Evolutionary conservation across 1,140 invertebrate species (phyloP), one percentile per base, ranked within the genome.

Genomic region (Drosophila ohnishii): DNA sequence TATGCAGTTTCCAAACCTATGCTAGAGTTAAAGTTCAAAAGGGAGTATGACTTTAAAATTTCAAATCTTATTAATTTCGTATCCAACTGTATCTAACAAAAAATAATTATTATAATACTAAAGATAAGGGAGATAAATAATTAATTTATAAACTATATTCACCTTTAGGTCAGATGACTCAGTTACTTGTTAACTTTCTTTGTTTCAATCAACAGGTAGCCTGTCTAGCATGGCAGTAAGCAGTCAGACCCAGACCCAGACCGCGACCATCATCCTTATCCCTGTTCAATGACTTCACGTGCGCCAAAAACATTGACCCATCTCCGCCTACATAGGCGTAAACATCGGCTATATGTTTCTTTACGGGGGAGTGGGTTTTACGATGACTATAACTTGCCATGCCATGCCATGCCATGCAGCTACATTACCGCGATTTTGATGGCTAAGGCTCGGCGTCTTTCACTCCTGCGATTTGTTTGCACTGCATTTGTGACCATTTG

Each of bases 401-500:
- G 53, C 66, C 50, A 39, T 62, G 40, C 40, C 9, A 42, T 62
- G 53, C 66, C 50, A 39, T 62, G 53, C 66, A 69, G 45, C 60
- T 39, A 75, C 66, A 76, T 71, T 72, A 61, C 77, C 56, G 34
- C 42, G 25, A 32, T 60, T 81, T 82, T 82, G 70, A 87, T 76
- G 70, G 75, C 82, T 78, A 86, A 75, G 70, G 78, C 45, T 75
- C 50, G 75, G 55, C 50, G 48, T 42, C 42, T 60, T 45, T 70
- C 57, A 67, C 75, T 60, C 48, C 61, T 5, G 59, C 70, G 59
- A 75, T 72, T 81, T 86, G 83, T 86, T 82, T 86, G 83, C 78
- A 78, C 64, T 87, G 75, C 78, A 87, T 79, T 86, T 78, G 75
- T 62, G 39, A 62, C 51, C 50, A 82, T 79, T 86, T 78, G 75